Conservation (phyloP, 2,113 vertebrate genomes). For the Calyptommatus sinebrachiatus region DNA sequence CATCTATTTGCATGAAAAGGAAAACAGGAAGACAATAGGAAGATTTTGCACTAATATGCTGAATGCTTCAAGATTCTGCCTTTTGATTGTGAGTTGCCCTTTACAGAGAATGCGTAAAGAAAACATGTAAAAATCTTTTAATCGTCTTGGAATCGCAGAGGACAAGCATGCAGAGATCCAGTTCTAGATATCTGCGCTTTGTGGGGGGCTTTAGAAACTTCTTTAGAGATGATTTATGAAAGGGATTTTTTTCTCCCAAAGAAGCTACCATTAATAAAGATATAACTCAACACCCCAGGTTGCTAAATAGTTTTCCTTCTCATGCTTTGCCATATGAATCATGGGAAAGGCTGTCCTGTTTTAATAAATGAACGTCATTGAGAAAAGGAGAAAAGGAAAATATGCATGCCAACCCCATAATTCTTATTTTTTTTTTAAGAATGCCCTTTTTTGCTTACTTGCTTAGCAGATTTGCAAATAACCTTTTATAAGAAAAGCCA, state of each 20-base stretch:
- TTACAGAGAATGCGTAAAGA: conserved; percentile 36
- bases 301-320: not conserved
- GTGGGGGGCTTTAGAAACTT: not conserved
- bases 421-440: not conserved
- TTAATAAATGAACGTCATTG: not conserved
- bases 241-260: not conserved
- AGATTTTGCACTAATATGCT: fast-evolving
- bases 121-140: not conserved
- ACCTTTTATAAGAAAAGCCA: not conserved
- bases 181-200: not conserved
- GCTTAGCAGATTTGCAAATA: not conserved
- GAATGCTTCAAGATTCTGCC: not conserved
- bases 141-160: fast-evolving
- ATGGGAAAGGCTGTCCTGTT: not conserved
- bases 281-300: not conserved
- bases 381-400: not conserved
- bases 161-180: not conserved
- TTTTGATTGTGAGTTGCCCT: not conserved
- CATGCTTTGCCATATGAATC: not conserved
- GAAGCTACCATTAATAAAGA: not conserved
- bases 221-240: not conserved
- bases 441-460: not conserved
- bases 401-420: not conserved
- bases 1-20: not conserved
- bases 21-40: not conserved